Evolutionary conservation across 2,113 vertebrate genomes (phyloP), one percentile per base, ranked within the genome.

Genomic region (Cathartes aura): DNA sequence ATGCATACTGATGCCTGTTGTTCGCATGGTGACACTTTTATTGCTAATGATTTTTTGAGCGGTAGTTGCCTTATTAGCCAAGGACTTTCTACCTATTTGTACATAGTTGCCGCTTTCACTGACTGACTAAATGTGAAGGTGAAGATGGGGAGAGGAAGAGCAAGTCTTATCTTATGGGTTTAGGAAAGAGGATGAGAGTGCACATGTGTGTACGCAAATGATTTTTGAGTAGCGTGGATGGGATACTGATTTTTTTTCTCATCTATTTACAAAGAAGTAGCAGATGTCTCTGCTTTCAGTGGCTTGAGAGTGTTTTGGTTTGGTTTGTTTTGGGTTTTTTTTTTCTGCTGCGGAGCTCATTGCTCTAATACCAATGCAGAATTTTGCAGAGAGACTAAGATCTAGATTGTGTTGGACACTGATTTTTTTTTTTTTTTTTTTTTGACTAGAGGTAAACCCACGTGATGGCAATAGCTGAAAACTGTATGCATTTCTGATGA

Each of bases 131-230:
- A 59, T 9, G 8, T 56, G n/a, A 82, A 68, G 30, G 34, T 34
- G 43, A 67, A 79, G 62, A 15, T 72, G 76, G 36, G 32, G 43
- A 93, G 45, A 60, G 59, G 38, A 89, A 74, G 59, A 62, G 16
- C 42, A n/a, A 58, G 19, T 80, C 55, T 68, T 11, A 10, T 64
- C 17, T 55, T 81, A 10, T 0, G 2, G 38, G 1, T 74, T 27
- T 66, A 50, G 89, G 62, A 82, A 68, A 17, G 50, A 50, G 29
- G 12, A 34, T 63, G 32, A 59, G 4, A 52, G 43, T 8, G 30
- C 11, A 6, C 0, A 0, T 47, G 30, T 48, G 40, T 59, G 21
- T 45, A 32, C 0, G 0, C n/a, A 71, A 26, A 26, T 70, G 53
- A 20, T 58, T 89, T 95, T 68, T 80, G 45, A 60, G 29, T 81